Evolutionary conservation across 1,140 invertebrate species (phyloP).

Genomic region (Odontomachus brunneus): DNA sequence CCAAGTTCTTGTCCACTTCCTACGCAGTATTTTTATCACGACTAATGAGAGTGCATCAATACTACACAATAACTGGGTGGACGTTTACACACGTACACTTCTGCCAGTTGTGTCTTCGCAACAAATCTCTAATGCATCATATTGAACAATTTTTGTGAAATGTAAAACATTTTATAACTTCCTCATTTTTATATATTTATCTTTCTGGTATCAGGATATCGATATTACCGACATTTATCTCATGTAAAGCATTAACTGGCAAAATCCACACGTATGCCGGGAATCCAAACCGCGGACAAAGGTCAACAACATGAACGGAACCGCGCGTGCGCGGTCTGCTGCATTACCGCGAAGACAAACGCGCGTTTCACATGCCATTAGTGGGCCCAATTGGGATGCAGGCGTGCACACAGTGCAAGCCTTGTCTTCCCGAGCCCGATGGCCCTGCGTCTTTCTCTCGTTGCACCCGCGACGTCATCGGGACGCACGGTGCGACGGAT

Average conservation of each 20-base stretch:
- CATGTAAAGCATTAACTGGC: neutral
- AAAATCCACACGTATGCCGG: neutral
- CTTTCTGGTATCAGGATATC: neutral
- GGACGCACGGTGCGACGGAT: slow-evolving; percentile 42
- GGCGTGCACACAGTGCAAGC: slow-evolving; percentile 32
- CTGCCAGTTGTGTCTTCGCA: too few species aligned
- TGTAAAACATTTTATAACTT: too few species aligned
- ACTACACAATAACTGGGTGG: too few species aligned
- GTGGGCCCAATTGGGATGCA: slow-evolving; percentile 34
- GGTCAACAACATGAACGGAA: slow-evolving; percentile 22
- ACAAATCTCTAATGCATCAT: too few species aligned
- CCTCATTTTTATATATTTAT: too few species aligned
- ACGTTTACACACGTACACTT: too few species aligned
- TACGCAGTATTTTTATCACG: too few species aligned
- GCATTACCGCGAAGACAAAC: slow-evolving; percentile 27
- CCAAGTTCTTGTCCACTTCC: too few species aligned
- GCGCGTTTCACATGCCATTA: slow-evolving; percentile 46
- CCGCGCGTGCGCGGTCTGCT: neutral
- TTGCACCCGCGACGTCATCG: slow-evolving; percentile 15
- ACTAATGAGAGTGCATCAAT: too few species aligned
- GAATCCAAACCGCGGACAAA: neutral
- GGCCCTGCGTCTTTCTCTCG: slow-evolving; percentile 10
- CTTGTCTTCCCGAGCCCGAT: slow-evolving; percentile 3
- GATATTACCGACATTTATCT: too few species aligned
- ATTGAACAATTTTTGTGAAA: too few species aligned